Evolutionary conservation across 2,888 invertebrate species (phyloP), one percentile per base, ranked within the genome.

Genomic region (Agrochola litura): DNA sequence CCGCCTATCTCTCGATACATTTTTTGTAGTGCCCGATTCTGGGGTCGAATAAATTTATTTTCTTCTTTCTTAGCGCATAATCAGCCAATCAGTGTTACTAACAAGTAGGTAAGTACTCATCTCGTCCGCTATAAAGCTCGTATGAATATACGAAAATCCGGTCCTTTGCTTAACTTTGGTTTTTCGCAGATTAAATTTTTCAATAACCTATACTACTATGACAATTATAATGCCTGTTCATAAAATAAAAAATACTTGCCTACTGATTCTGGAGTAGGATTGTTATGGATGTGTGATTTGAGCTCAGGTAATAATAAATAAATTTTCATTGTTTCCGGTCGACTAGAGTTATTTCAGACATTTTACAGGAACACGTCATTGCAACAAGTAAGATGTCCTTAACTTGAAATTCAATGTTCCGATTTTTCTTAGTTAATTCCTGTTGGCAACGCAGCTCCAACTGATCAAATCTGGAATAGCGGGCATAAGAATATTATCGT

Each of bases 391-490:
- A 56, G 19, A 56, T 43, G 19, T 54, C 66, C 61, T 6, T 54
- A 65, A 63, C 60, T 77, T 77, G 71, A 67, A 56, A 64, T 58
- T 60, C 22, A n/a, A 64, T 75, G 10, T 61, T 46, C 64, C 14
- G 22, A 52, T 49, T 60, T 80, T 61, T 65, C 68, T 65, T 25
- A 4, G 30, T 49, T 19, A 25, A 41, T 66, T 81, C 41, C 82
- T 61, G 43, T 41, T 68, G 58, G 54, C 25, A 63, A 72, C 41
- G 37, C 58, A 49, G 69, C 72, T 77, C 65, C 66, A 70, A 54
- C 22, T 63, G 74, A 63, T 64, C 58, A 58, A 77, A 86, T 83
- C 83, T 84, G 74, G 69, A 84, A 82, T 75, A 52, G 83, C 64
- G 83, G 73, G 65, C 74, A 67, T 69, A 85, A 64, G 14, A 43